Evolutionary conservation across 2,888 invertebrate genomes (phyloP), one percentile per base, ranked within the genome.

Genomic region (Harpalus rufipes): DNA sequence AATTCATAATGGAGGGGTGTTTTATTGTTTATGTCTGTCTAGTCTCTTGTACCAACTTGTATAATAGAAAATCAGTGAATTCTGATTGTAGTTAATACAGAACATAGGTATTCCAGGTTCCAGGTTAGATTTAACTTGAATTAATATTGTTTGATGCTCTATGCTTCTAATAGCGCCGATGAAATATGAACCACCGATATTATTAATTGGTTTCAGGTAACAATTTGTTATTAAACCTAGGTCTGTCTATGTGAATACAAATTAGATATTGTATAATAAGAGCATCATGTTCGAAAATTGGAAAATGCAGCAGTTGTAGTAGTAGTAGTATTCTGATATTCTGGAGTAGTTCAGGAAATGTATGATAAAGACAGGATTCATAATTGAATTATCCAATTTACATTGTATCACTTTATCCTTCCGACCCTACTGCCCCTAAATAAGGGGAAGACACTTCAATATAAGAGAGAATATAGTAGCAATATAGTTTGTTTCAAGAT

Each of bases 311-410:
- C 4, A 8, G 44, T 12, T 10, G 44, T 12, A 32, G 44, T 51
- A 51, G 21, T 3, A 21, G 3, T 21, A 21, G 21, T 21, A 21
- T 21, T 21, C 1, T 21, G 21, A 21, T n/a, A n/a, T 44, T 44
- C 44, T 44, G 1, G 44, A 51, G 12, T 12, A 12, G 44, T 51
- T 10, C 10, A 51, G 44, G 10, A 51, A 51, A 51, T 51, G 44
- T 12, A 51, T 51, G 44, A 51, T 51, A 12, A 1, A 12, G 44
- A 0, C 1, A 51, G 10, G 44, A 51, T 51, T 51, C 12, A 6
- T 51, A 51, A 51, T 51, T 51, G 44, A 51, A 51, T 51, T 51
- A 51, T 51, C 44, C 44, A 8, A 51, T 51, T 51, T 51, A 51
- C 44, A 51, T 51, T 51, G 10, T 51, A 51, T 51, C 44, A 51